Conservation (phyloP, 2,797 vertebrate species). For the Eidolon dupreanum region DNA sequence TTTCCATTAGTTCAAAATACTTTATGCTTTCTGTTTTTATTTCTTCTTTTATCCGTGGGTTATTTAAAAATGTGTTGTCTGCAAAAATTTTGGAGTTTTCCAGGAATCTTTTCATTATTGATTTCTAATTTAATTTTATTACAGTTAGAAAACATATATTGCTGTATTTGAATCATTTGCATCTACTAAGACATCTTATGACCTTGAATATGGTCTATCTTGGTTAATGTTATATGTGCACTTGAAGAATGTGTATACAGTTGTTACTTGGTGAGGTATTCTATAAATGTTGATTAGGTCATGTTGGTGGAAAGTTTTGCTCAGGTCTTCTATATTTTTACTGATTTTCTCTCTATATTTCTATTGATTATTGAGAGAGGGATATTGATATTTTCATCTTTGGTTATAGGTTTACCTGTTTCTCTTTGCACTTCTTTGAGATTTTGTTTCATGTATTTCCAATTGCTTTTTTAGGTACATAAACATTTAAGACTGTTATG, state of each 20-base stretch:
- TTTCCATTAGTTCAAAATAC: neutral
- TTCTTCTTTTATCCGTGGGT: neutral
- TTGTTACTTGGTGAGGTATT: neutral
- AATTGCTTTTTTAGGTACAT: neutral
- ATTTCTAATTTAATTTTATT: constrained; percentile 21
- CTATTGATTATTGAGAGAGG: neutral
- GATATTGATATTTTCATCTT: neutral
- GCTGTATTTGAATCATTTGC: neutral
- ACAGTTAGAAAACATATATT: neutral
- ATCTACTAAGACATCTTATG: neutral
- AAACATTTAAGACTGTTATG: neutral
- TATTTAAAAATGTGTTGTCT: neutral
- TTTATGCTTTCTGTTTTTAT: neutral
- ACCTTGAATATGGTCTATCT: neutral
- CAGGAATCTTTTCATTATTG: neutral
- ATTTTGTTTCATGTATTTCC: neutral
- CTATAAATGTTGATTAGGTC: neutral
- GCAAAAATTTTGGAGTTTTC: neutral
- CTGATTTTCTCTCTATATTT: constrained; percentile 18
- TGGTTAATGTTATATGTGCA: neutral
- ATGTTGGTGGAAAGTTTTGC: neutral
- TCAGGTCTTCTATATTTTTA: constrained; percentile 9
- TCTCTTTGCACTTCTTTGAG: neutral
- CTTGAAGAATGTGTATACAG: neutral
- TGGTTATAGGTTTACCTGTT: neutral